Evolutionary conservation across 2,113 vertebrate species (phyloP).

Genomic region (Empidonax traillii): DNA sequence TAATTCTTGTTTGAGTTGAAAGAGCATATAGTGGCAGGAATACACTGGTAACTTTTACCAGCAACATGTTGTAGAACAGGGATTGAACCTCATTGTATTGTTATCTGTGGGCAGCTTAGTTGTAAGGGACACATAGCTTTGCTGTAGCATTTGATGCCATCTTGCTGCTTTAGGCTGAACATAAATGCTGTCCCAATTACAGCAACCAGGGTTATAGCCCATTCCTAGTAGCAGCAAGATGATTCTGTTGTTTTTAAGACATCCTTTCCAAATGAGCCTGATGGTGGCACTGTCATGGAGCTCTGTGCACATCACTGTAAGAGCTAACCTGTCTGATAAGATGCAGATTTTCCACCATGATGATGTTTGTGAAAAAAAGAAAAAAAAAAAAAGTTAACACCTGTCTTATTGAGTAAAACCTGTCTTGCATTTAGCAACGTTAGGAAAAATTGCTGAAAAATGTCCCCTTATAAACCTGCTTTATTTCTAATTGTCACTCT

Average conservation of each 20-base stretch:
- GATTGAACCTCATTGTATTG: not conserved
- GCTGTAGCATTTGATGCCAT: not conserved
- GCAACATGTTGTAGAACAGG: not conserved
- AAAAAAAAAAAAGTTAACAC: not conserved
- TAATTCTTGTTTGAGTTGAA: not conserved
- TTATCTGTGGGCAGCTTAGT: not conserved
- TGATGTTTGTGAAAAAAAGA: not conserved
- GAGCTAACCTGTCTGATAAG: not conserved
- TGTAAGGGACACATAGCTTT: not conserved
- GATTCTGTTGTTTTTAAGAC: not conserved
- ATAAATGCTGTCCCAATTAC: not conserved
- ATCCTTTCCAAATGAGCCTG: not conserved
- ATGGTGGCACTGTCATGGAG: not conserved
- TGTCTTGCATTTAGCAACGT: not conserved
- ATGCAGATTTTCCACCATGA: not conserved
- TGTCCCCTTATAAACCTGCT: not conserved
- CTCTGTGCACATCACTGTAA: accelerated
- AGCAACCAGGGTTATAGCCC: not conserved
- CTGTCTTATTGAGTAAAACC: not conserved
- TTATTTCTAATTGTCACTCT: not conserved
- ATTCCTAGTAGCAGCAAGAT: not conserved
- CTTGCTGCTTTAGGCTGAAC: not conserved
- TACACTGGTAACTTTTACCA: not conserved
- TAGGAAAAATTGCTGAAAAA: not conserved
- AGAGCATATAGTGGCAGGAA: not conserved